A percentile compares a stretch with the other conserved stretches of the same genome.
Evolutionary conservation across 2,113 vertebrate genomes (phyloP).

Genomic region (Poeciliopsis turrubarensis): DNA sequence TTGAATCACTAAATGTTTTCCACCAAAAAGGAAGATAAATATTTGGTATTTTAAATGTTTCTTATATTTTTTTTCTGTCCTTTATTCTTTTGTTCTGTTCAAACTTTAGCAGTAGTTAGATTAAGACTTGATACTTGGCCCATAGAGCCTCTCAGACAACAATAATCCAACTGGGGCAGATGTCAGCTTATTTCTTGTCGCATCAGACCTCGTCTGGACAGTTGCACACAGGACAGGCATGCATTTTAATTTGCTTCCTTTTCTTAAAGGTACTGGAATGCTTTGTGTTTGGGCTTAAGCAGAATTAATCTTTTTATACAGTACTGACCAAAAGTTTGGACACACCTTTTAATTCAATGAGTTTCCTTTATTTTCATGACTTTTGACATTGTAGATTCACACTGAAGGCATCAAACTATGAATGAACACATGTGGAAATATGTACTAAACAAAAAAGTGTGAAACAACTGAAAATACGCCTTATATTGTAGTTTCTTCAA

Average conservation of each 20-base stretch:
- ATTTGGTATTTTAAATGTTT: background rate
- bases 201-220: background rate
- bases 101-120: slow-evolving; percentile 1
- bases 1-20: background rate
- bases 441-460: too few species aligned
- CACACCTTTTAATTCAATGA: too few species aligned
- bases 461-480: too few species aligned
- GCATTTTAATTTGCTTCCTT: background rate
- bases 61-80: background rate
- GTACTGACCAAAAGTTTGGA: too few species aligned
- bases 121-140: slow-evolving; percentile 2
- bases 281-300: background rate
- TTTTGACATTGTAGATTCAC: too few species aligned
- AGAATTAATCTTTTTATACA: background rate
- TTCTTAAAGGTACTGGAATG: background rate
- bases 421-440: too few species aligned
- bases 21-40: background rate
- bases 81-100: background rate
- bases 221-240: background rate
- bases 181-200: background rate
- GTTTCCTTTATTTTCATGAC: too few species aligned
- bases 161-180: slow-evolving; percentile 16
- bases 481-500: too few species aligned
- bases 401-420: too few species aligned
- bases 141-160: background rate